phyloP scores from a whole-genome alignment of 2,113 vertebrate species.

The Turdus rufiventris region DNA sequence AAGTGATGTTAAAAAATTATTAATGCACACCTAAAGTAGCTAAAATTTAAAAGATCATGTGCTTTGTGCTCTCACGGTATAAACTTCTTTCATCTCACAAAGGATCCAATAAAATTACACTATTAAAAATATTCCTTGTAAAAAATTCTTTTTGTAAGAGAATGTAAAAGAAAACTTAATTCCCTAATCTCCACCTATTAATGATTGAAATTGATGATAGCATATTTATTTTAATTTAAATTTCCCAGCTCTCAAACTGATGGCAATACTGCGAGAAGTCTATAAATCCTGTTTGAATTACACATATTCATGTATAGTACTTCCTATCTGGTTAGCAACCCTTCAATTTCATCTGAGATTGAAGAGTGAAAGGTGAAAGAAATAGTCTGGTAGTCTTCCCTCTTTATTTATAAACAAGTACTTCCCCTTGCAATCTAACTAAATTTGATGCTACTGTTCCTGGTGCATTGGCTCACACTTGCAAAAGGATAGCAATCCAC shows the following conservation, averaged over 20 bases:
- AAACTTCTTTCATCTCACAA: background rate
- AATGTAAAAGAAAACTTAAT: background rate
- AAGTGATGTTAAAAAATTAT: background rate
- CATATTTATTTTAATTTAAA: background rate
- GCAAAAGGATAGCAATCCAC: background rate
- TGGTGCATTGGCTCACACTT: background rate
- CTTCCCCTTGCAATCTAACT: background rate
- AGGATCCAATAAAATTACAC: background rate
- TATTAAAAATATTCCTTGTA: background rate
- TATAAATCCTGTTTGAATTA: background rate
- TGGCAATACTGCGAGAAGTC: background rate
- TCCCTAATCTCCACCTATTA: background rate
- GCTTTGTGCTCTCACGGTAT: background rate
- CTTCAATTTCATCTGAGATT: background rate
- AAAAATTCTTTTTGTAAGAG: background rate
- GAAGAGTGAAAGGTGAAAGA: background rate
- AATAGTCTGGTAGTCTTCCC: background rate
- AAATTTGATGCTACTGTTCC: background rate
- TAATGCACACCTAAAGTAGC: background rate
- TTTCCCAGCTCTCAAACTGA: background rate
- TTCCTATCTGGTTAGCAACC: background rate
- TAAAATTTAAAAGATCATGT: background rate
- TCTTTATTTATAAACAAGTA: background rate
- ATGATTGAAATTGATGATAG: background rate
- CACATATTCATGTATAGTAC: background rate